phyloP scores from a whole-genome alignment of 1,140 invertebrate species.

The Cydia splendana region DNA sequence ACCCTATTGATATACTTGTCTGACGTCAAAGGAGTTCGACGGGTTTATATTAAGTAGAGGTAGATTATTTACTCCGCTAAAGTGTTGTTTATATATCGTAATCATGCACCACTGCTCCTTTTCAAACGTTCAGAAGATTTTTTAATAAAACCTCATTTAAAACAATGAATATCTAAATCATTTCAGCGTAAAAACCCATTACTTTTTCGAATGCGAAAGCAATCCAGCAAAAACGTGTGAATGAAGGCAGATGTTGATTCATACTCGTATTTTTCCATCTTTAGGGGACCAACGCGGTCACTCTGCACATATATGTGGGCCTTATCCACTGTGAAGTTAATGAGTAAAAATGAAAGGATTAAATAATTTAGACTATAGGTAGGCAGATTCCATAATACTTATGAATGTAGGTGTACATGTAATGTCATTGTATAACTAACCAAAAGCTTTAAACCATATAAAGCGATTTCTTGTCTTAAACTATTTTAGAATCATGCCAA shows the following conservation, averaged over 20 bases:
- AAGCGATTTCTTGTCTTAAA: no score
- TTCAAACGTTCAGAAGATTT: not conserved
- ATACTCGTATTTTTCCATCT: slow-evolving; percentile 36
- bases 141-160: not conserved
- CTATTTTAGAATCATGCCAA: no score
- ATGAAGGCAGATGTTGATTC: slow-evolving; percentile 53
- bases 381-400: no score
- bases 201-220: slow-evolving; percentile 58
- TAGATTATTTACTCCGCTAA: no score
- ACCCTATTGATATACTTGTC: not conserved
- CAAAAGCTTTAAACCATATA: no score
- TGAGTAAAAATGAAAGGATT: not conserved
- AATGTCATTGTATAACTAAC: no score
- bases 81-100: no score
- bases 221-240: slow-evolving; percentile 63
- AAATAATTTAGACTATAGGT: no score
- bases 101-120: not conserved
- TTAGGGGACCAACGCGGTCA: not conserved
- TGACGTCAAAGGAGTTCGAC: no score
- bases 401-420: no score
- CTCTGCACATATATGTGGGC: not conserved
- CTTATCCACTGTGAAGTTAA: not conserved
- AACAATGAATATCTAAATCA: slow-evolving; percentile 51
- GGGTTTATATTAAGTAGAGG: no score
- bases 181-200: slow-evolving; percentile 51